A percentile compares a stretch with the other conserved stretches of the same genome.
Evolutionary conservation across 2,797 vertebrate genomes (phyloP).

Genomic region (Acanthornis magna): DNA sequence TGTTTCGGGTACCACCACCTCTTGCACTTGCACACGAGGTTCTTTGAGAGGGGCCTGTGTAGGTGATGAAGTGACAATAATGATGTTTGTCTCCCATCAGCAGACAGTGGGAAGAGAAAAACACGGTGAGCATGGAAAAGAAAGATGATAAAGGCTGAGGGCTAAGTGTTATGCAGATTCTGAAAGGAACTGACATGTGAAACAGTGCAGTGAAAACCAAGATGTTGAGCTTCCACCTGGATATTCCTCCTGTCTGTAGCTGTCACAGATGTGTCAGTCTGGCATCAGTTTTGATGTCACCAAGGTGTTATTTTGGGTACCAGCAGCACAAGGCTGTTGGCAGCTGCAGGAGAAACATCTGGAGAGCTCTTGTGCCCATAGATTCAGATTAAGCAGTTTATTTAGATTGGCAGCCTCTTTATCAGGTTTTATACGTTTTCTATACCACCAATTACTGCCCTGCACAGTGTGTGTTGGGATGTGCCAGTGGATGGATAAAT

Average conservation of each 20-base stretch:
- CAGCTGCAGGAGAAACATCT: background rate
- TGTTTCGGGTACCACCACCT: background rate
- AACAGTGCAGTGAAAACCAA: background rate
- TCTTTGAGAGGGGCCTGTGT: fast-evolving
- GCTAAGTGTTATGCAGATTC: background rate
- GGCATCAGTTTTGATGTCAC: background rate
- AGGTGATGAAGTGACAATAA: background rate
- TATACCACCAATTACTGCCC: background rate
- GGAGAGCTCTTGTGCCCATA: background rate
- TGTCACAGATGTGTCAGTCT: background rate
- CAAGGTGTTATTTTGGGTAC: background rate
- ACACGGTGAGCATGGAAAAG: fast-evolving
- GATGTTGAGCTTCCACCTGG: background rate
- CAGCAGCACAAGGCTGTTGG: background rate
- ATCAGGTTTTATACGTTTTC: background rate
- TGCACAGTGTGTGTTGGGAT: fast-evolving
- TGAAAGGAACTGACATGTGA: background rate
- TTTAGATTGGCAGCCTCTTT: background rate
- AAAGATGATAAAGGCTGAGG: background rate
- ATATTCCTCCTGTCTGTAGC: background rate
- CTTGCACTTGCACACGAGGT: fast-evolving
- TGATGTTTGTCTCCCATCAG: background rate
- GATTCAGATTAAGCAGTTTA: background rate
- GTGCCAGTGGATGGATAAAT: background rate
- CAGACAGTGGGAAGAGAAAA: background rate